Evolutionary conservation across 2,888 invertebrate species (phyloP), one percentile per base, ranked within the genome.

Genomic region (Lasioglossum lativentre): DNA sequence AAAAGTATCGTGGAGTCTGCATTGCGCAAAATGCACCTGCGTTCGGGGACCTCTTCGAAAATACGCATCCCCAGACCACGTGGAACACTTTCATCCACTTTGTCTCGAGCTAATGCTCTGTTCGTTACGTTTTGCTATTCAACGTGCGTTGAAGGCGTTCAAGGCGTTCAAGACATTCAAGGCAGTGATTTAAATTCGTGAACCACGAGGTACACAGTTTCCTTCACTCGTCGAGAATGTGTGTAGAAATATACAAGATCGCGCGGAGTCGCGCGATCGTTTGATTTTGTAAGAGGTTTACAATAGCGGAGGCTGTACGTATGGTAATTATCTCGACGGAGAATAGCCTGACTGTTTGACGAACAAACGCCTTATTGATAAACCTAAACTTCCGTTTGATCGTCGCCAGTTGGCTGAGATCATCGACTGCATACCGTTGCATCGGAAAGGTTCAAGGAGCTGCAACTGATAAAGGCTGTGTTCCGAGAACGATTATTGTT

Each of bases 11-110:
- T 63, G 45, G 52, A 38, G 75, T 63, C 83, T 85, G 83, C 83
- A 83, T 79, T 85, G 85, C 85, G 85, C 73, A 85, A 85, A 82
- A 71, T 76, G 78, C 56, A 74, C 52, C 77, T 75, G 70, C 27
- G 42, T 34, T 63, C 40, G 19, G 19, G 3, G 34, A 47, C 12
- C 16, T 34, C 23, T 6, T 19, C 30, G 0, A 79, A 66, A 66
- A 47, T 19, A 63, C 30, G 4, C 19, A 27, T 30, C 6, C 16
- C 16, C 6, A 63, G 30, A 63, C 0, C 27, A 63, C 6, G n/a
- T 30, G 63, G 16, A 30, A 30, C 30, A 63, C 30, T 16, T 30
- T 16, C 30, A 6, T 63, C 63, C 30, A 63, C 30, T 63, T 63
- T 16, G 30, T 63, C 27, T 30, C 63, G 27, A 63, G 63, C 2